Base-by-base conservation (phyloP, 2,797 vertebrate genomes). In the Peromyscus attwateri region DNA sequence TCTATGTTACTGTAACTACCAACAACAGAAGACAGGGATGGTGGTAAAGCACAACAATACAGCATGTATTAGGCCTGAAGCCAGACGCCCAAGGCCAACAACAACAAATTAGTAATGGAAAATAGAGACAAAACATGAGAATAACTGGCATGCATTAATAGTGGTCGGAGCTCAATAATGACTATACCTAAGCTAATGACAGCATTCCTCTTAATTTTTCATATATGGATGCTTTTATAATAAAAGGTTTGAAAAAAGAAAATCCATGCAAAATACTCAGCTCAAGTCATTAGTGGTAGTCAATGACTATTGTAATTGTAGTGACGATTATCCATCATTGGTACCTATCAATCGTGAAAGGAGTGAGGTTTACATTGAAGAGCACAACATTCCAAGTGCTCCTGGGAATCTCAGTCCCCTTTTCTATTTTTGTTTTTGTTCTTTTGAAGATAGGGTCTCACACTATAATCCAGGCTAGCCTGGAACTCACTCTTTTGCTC, bases 351-450 rank as follows among this genome's bases (percentile, higher is more conserved):
- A 92, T 6, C 89, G 55, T 90, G 55, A 83, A 55, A 77, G 25
- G 60, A 89, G 91, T 89, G 34, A 93, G 85, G 46, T 73, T 89
- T 68, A 73, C 49, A 49, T 64, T 75, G 46, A 34, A n/a, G 68
- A 55, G 25, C 17, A 80, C 19, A 95, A 17, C 55, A 90, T 52
- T 92, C n/a, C 79, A 60, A 46, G 57, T 52, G 43, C 64, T 89
- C 52, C 62, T 94, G 57, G 31, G 96, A 31, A 91, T 37, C 55
- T 29, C 16, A 2, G 11, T 25, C n/a, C 40, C 46, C 12, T 64
- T 62, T 77, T 13, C 2, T 85, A 43, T 27, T 29, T 27, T 29
- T 57, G 16, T 62, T 62, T 77, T 77, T 64, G 55, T 76, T 16
- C 25, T 75, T 77, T 64, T 19, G 37, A 76, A 77, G 31, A 57